Conservation (phyloP, 2,888 invertebrate genomes). For the Stratiomys singularior region DNA sequence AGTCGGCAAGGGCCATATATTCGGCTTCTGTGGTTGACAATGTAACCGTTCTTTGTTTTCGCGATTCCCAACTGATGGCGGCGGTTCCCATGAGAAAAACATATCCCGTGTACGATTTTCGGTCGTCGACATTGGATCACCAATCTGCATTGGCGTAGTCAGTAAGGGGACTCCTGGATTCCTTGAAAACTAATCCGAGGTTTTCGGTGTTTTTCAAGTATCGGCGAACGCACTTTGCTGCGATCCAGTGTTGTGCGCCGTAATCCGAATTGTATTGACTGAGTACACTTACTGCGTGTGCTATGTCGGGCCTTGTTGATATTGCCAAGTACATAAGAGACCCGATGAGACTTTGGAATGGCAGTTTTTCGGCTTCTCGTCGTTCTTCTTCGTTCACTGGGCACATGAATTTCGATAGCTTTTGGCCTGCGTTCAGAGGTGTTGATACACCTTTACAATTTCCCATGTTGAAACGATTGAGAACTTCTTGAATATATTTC, state of each 20-base stretch:
- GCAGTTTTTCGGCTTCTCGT: background rate
- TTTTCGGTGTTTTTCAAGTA: slow-evolving; percentile 41
- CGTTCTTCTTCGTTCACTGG: background rate
- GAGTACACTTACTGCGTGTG: slow-evolving; percentile 52
- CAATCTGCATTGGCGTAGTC: slow-evolving; percentile 48
- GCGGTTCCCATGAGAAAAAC: too few relatives aligned
- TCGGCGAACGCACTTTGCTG: slow-evolving; percentile 41
- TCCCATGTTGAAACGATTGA: slow-evolving; percentile 51
- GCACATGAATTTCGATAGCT: background rate
- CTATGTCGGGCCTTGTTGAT: slow-evolving; percentile 53
- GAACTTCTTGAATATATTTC: slow-evolving; percentile 51
- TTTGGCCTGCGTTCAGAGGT: slow-evolving; percentile 45
- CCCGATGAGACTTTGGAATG: slow-evolving; percentile 46
- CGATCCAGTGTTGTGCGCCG: slow-evolving; percentile 40
- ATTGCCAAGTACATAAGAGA: slow-evolving; percentile 51
- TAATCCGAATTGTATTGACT: slow-evolving; percentile 48
- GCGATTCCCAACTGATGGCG: too few relatives aligned
- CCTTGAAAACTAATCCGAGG: slow-evolving; percentile 37
- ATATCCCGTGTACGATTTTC: too few relatives aligned
- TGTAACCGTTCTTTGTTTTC: too few relatives aligned
- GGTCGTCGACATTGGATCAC: slow-evolving; percentile 42
- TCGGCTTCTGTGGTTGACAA: too few relatives aligned
- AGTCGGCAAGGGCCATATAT: too few relatives aligned
- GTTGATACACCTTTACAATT: slow-evolving; percentile 51
- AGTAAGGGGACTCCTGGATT: background rate